Conservation (phyloP, 1,140 invertebrate genomes). For the roundworm (Caenorhabditis elegans) region WBcel235 BX284604.4:6166501-6167000, state of each 20-base stretch:
- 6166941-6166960: no score
- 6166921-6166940: constrained; percentile 50
- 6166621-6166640: constrained; percentile 95
- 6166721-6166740: no score
- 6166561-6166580: neutral
- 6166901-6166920: constrained; percentile 85
- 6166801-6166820: constrained; percentile 82
- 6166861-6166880: constrained; percentile 99
- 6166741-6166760: constrained; percentile 78
- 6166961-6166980: no score
- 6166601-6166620: constrained; percentile 78
- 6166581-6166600: constrained; percentile 34
- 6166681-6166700: neutral
- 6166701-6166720: no score
- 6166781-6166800: constrained; percentile 97
- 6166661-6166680: constrained; percentile 74
- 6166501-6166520: no score
- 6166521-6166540: no score
- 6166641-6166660: constrained; percentile 95
- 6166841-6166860: constrained; percentile 78
- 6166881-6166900: constrained; percentile 98
- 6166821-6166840: constrained; percentile 88
- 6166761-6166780: constrained; percentile 98
- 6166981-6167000: no score
- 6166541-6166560: no score